Percentiles rank a stretch among this genome's conserved stretches.
Conservation (phyloP, 2,113 vertebrate genomes). For the Tricholaema leucomelas region DNA sequence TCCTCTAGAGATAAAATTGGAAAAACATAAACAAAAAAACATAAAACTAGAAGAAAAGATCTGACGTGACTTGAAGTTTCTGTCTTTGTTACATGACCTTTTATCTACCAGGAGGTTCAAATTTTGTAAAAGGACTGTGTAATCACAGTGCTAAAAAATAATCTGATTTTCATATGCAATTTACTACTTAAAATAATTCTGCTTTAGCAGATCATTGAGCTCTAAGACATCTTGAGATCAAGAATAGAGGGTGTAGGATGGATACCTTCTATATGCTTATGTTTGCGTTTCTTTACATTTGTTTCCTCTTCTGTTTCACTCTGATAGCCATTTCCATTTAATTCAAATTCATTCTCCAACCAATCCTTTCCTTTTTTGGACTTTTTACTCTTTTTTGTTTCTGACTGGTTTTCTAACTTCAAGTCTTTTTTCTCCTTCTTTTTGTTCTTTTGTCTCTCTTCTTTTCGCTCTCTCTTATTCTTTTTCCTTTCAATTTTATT, state of each 20-base stretch:
- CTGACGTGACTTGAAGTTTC: not conserved
- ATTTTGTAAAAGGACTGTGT: not conserved
- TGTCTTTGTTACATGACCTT: not conserved
- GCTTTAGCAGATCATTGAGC: not conserved
- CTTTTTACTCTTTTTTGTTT: slow-evolving; percentile 70
- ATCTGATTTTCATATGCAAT: not conserved
- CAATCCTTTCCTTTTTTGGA: slow-evolving; percentile 27
- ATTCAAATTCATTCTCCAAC: not conserved
- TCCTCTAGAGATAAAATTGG: slow-evolving; percentile 40
- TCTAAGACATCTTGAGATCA: not conserved
- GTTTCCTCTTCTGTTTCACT: not conserved
- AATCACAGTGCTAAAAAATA: not conserved
- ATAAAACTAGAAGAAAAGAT: not conserved
- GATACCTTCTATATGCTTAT: slow-evolving; percentile 66
- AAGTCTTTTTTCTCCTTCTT: slow-evolving; percentile 78
- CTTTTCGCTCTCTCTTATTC: slow-evolving; percentile 85
- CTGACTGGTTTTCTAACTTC: slow-evolving; percentile 43
- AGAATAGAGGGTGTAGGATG: not conserved
- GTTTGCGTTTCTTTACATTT: slow-evolving; percentile 65
- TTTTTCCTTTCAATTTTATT: slow-evolving; percentile 74
- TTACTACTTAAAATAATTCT: not conserved
- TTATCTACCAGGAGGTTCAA: not conserved
- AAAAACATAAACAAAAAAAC: not conserved
- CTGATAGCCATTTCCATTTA: not conserved
- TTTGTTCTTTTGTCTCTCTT: slow-evolving; percentile 82